These are phyloP conservation scores for Paraplagusia blochii DNA, from an alignment of 2,113 vertebrate species.

Conservation along the genomic window DNA sequence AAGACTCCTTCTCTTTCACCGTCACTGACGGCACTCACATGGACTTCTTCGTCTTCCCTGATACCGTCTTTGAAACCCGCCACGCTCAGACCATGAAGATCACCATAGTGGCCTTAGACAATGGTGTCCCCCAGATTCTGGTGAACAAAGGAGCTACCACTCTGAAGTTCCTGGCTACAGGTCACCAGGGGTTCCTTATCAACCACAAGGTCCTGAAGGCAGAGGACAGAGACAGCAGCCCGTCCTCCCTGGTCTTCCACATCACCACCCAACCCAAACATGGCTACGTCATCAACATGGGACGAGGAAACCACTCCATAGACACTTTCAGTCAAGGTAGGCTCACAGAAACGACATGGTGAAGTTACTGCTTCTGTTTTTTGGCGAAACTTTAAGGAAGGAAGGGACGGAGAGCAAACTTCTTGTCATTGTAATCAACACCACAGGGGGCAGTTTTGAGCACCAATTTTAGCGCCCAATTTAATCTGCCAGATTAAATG, in stretches of 20 bases:
- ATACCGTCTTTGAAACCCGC: constrained; percentile 87
- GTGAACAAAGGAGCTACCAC: constrained; percentile 86
- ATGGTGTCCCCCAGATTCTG: constrained; percentile 82
- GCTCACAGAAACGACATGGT: background rate
- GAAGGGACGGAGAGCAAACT: too few species aligned
- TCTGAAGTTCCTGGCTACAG: constrained; percentile 81
- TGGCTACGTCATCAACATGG: constrained; percentile 85
- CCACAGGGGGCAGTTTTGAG: too few species aligned
- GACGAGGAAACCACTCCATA: constrained; percentile 86
- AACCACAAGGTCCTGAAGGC: constrained; percentile 83
- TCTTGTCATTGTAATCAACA: too few species aligned
- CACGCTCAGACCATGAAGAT: constrained; percentile 89
- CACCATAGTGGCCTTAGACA: constrained; percentile 80
- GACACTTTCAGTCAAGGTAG: constrained; percentile 91
- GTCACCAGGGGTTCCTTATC: constrained; percentile 84
- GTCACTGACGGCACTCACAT: constrained; percentile 89
- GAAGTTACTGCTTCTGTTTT: too few species aligned
- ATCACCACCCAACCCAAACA: constrained; percentile 81
- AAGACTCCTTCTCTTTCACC: constrained; percentile 92
- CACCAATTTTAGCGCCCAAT: too few species aligned
- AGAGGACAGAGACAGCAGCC: constrained; percentile 85
- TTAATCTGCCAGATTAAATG: too few species aligned
- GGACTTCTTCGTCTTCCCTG: constrained; percentile 90
- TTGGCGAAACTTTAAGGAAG: too few species aligned
- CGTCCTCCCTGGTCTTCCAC: constrained; percentile 75